These are phyloP conservation scores for Mirza zaza DNA, from an alignment of 2,113 vertebrate genomes.

Conservation along the genomic window DNA sequence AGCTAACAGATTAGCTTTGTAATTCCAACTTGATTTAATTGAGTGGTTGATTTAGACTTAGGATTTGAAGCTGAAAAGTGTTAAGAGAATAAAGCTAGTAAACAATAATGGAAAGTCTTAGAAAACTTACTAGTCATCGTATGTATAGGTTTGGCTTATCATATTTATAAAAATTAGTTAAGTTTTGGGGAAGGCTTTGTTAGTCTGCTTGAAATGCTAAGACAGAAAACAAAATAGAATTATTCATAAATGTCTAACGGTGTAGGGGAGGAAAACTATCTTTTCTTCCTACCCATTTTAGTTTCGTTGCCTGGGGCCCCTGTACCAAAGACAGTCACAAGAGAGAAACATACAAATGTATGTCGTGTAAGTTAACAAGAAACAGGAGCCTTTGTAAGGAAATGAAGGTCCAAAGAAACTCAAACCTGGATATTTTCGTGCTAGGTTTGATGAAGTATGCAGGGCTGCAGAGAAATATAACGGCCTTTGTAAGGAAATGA, in stretches of 20 bases:
- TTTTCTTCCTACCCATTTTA: neutral
- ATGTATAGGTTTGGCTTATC: neutral
- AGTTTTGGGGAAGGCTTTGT: neutral
- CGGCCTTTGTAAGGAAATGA: neutral
- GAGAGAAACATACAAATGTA: neutral
- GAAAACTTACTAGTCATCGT: neutral
- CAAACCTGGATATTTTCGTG: too few species aligned
- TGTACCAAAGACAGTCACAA: neutral
- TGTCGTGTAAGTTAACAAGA: neutral
- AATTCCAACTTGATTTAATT: neutral
- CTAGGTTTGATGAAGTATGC: neutral
- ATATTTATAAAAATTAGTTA: conserved; percentile 3
- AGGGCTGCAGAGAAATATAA: neutral
- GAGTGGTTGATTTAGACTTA: neutral
- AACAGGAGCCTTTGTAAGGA: neutral
- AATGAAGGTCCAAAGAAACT: neutral
- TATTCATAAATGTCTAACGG: neutral
- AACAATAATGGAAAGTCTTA: neutral
- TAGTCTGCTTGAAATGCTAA: neutral
- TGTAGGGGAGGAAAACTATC: neutral
- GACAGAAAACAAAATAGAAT: conserved; percentile 10
- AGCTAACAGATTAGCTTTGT: neutral
- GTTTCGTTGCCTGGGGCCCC: neutral
- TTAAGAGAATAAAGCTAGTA: neutral
- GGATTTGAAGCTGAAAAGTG: conserved; percentile 57